A percentile compares a stretch with the other conserved stretches of the same genome.
phyloP scores from a whole-genome alignment of 2,113 vertebrate species.

The Rhea pennata region DNA sequence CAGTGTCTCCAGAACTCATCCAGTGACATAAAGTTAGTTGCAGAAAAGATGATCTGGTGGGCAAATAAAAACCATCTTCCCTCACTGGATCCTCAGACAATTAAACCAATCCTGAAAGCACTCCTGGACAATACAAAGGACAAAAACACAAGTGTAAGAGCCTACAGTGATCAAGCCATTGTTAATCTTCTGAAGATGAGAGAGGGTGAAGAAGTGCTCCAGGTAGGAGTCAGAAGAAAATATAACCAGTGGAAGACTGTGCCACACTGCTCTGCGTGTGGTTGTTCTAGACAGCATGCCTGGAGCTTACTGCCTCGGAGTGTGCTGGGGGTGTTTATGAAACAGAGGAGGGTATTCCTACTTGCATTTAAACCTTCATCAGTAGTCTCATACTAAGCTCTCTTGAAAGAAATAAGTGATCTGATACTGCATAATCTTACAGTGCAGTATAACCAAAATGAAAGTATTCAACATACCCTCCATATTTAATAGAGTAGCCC shows the following conservation, averaged over 20 bases:
- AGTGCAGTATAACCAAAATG: background rate
- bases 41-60: constrained; percentile 98
- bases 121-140: constrained; percentile 98
- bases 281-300: background rate
- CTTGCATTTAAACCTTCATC: background rate
- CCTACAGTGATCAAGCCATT: constrained; percentile 95
- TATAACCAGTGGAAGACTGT: background rate
- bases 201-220: constrained; percentile 86
- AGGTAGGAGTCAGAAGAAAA: constrained; percentile 77
- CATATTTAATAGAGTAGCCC: background rate
- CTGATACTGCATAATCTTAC: background rate
- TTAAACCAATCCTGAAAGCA: constrained; percentile 94
- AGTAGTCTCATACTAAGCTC: background rate
- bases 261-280: background rate
- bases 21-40: constrained; percentile 93
- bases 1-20: constrained; percentile 98
- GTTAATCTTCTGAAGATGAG: constrained; percentile 92
- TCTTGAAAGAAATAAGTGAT: background rate
- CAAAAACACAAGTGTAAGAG: constrained; percentile 95
- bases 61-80: constrained; percentile 87
- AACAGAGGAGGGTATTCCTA: background rate
- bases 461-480: background rate
- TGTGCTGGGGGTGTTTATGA: background rate
- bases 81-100: constrained; percentile 82
- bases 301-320: background rate